These are phyloP conservation scores for Sthenelais limicola DNA, from an alignment of 2,888 invertebrate genomes.

Conservation along the genomic window DNA sequence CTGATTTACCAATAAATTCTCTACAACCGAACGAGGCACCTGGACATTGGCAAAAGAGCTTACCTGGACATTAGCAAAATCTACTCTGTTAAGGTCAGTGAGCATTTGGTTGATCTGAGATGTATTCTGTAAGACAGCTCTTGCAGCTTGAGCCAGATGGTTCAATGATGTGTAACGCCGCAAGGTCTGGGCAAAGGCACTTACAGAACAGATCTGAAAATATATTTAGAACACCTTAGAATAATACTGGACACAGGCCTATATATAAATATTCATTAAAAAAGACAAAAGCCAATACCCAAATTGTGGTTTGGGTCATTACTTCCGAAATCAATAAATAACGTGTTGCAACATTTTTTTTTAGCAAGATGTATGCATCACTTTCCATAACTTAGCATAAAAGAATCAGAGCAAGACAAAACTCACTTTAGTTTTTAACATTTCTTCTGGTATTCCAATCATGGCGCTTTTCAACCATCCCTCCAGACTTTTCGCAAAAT, in stretches of 20 bases:
- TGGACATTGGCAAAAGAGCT: no score
- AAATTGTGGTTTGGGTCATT: no score
- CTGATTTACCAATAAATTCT: no score
- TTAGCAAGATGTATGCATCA: constrained; percentile 37
- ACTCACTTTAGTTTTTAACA: constrained; percentile 84
- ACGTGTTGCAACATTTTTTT: not conserved
- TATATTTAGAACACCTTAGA: not conserved
- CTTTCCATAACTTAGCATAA: constrained; percentile 28
- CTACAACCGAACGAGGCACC: no score
- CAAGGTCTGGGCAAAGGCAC: constrained; percentile 93
- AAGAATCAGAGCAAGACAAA: not conserved
- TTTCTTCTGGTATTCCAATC: constrained; percentile 85
- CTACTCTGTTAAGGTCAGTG: constrained; percentile 95
- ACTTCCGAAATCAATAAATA: not conserved
- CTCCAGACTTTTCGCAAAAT: constrained; percentile 92
- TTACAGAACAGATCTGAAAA: constrained; percentile 81
- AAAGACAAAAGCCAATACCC: no score
- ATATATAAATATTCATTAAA: not conserved
- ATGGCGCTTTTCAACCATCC: constrained; percentile 87
- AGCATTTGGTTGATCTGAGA: constrained; percentile 97
- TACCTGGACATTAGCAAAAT: constrained; percentile 94
- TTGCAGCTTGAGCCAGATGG: constrained; percentile 95
- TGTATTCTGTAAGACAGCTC: constrained; percentile 95
- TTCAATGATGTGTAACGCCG: constrained; percentile 97
- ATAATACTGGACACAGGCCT: not conserved